Base-by-base conservation (phyloP, 2,888 invertebrate species). In the Oscheius sp. region DNA sequence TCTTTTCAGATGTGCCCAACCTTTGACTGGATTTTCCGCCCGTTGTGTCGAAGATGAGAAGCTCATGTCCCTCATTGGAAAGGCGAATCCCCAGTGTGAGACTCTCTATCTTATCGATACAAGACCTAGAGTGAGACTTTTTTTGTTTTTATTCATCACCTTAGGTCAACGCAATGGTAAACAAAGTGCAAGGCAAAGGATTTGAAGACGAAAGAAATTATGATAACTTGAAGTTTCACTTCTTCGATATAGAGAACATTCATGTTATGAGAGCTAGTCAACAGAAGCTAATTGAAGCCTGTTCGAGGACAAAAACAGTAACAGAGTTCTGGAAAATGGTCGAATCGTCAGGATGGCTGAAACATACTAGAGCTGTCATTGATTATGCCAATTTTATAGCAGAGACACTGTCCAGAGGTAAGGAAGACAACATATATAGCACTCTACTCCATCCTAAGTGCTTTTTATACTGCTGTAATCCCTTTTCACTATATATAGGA, bases 191-290 rank as follows among this genome's bases (percentile, higher is more conserved):
- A 0, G 98, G 98, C 71, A 99, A 98, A 88, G 98, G 98, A 0
- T 99, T 96, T 86, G 98, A 98, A 88, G 97, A 96, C 87, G 96
- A 96, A 87, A 93, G 93, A 36, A 95, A 95, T 87, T 98, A 98
- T 88, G 93, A 95, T 84, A 96, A 97, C 87, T 97, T 96, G 74
- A 95, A 96, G 88, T 97, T 97, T 87, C 93, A 96, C 87, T 99
- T 98, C 88, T 91, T 94, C 85, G 95, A 95, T 64, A 95, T 98
- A 82, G 98, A 98, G 86, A 99, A 99, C 87, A 98, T 99, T 74
- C 98, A 99, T 87, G 95, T 96, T 20, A 98, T 99, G 94, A 90
- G 98, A 83, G 91, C 91, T 85, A 96, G 96, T 86, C 89, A 98
- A 61, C 91, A 92, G 85, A 96, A 96, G 88, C 89, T 99, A 17